Evolutionary conservation across 2,113 vertebrate species (phyloP).

Genomic region (Pelecanoides urinatrix): DNA sequence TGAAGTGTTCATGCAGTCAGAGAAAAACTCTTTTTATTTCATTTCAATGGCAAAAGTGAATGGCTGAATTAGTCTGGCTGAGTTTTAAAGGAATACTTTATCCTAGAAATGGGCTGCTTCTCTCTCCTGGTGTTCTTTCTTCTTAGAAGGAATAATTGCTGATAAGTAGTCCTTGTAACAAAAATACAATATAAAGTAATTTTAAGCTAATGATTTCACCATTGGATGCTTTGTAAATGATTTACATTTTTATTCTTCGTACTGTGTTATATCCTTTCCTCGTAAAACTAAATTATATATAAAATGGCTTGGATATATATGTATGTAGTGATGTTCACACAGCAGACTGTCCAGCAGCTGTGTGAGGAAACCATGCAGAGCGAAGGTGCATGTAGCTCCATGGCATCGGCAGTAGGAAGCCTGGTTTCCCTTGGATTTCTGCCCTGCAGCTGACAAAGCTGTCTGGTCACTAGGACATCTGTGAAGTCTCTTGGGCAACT

Average conservation of each 20-base stretch:
- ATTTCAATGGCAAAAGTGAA: not conserved
- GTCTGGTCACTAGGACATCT: not conserved
- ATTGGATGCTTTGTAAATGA: not conserved
- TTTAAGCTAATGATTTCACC: constrained; percentile 33
- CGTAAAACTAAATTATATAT: not conserved
- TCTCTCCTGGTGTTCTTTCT: not conserved
- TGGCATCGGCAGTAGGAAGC: not conserved
- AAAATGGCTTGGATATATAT: not conserved
- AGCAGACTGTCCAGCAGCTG: not conserved
- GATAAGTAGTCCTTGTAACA: not conserved
- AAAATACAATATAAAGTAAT: constrained; percentile 6
- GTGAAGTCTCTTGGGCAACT: not conserved
- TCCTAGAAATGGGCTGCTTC: not conserved
- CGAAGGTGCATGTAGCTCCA: not conserved
- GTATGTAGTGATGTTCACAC: not conserved
- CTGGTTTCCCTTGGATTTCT: not conserved
- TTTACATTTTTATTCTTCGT: not conserved
- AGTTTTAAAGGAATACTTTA: constrained; percentile 44
- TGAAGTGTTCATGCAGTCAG: not conserved
- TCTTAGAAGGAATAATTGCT: constrained; percentile 25
- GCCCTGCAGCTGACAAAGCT: not conserved
- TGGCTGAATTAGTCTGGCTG: constrained; percentile 2
- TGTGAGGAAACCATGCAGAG: not conserved
- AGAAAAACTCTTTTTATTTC: not conserved
- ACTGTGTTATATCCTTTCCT: not conserved